Evolutionary conservation across 1,140 invertebrate genomes (phyloP), one percentile per base, ranked within the genome.

Genomic region (Batillaria attramentaria): DNA sequence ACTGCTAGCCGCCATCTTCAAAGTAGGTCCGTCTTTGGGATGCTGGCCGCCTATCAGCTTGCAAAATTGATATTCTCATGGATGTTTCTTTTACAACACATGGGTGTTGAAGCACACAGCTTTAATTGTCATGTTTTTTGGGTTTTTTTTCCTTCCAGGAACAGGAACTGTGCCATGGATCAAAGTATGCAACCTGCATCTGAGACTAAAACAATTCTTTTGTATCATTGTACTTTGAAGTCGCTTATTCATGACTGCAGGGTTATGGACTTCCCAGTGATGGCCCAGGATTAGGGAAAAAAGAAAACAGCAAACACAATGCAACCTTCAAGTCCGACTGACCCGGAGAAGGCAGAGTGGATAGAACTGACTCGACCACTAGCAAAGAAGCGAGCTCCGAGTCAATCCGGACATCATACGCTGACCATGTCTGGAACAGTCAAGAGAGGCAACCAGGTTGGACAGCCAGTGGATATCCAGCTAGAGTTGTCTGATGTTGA

Each of bases 391-490:
- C n/a, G 70, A 43, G 41, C 43, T 68, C 68, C 72, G 35, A 74
- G 33, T 42, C 39, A 42, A 28, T 41, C 73, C 6, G 69, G 62
- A 31, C 69, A 75, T 39, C 81, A 81, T 35, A 43, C 70, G 3
- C 85, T 91, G 13, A 91, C 90, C 10, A 84, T 91, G 80, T 94
- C 94, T 10, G 94, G 94, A 28, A 95, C 94, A 24, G 94, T 95
- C 6, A 95, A 94, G 84, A 90, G 94, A 62, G 94, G 94, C 0
- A 93, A 93, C 84, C 94, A 95, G 84, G 94, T 94, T 82, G 94
- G 94, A 0, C 94, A 95, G 84, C 94, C 93, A 86, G 92, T 95
- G 60, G 94, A 95, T 91, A 93, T 95, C 0, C 93, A 94, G 88
- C 91, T 95, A 1, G 94, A 95, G 83, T 94, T 90, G 62, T 83